Conservation (phyloP, 2,797 vertebrate species). For the Enteromius fasciolatus region DNA sequence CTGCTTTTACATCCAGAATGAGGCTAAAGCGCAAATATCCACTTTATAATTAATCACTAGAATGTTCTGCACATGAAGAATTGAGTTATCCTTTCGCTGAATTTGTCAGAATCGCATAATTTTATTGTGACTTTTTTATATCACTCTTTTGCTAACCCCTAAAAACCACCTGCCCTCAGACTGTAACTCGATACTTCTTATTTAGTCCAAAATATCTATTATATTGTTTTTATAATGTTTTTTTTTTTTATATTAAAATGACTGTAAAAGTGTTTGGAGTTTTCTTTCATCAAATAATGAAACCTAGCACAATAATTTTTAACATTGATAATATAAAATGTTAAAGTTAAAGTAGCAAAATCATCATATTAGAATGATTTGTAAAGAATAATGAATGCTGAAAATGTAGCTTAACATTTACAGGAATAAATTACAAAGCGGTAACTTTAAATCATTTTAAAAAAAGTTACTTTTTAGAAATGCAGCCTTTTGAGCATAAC, state of each 20-base stretch:
- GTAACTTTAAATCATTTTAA: not conserved
- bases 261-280: not conserved
- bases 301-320: not conserved
- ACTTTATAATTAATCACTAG: not conserved
- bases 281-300: not conserved
- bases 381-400: not conserved
- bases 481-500: not conserved
- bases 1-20: not conserved
- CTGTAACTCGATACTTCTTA: not conserved
- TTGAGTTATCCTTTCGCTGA: not conserved
- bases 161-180: not conserved
- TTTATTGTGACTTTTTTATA: not conserved
- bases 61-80: not conserved
- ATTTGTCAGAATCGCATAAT: not conserved
- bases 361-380: not conserved
- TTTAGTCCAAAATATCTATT: not conserved
- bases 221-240: too few species aligned
- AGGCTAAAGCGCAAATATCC: not conserved
- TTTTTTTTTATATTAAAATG: not conserved
- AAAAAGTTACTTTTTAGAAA: not conserved
- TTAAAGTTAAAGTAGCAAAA: not conserved
- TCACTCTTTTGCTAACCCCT: not conserved
- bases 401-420: not conserved
- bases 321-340: not conserved
- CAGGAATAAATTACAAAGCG: not conserved